Conservation (phyloP, 1,140 invertebrate genomes). For the Bombus confusus region DNA sequence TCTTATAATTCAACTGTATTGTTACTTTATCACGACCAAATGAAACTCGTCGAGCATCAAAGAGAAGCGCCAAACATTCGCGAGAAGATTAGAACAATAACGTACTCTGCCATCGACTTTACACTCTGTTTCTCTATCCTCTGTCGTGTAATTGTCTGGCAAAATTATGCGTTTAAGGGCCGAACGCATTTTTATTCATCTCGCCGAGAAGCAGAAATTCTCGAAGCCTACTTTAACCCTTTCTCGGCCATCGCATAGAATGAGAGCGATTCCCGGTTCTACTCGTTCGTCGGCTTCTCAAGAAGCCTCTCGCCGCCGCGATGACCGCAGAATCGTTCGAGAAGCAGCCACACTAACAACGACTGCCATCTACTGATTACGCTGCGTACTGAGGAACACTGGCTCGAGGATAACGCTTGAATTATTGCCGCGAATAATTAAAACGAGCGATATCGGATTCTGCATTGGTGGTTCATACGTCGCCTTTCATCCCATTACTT, state of each 20-base stretch:
- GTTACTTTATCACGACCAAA: neutral
- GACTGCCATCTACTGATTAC: slow-evolving; percentile 46
- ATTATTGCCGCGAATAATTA: slow-evolving; percentile 39
- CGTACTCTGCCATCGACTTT: too few relatives aligned
- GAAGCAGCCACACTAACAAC: neutral
- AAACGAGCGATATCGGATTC: slow-evolving; percentile 1
- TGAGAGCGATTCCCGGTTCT: too few relatives aligned
- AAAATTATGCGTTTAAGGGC: too few relatives aligned
- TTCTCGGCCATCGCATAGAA: too few relatives aligned
- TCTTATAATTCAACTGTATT: neutral
- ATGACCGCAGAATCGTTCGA: neutral
- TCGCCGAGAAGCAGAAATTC: too few relatives aligned
- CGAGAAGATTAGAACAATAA: too few relatives aligned
- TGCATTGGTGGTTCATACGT: neutral
- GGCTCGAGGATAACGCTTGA: slow-evolving; percentile 30
- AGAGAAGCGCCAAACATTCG: too few relatives aligned
- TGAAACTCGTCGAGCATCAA: neutral
- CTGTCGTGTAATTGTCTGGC: too few relatives aligned
- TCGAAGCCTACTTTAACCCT: too few relatives aligned
- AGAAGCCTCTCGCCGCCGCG: too few relatives aligned
- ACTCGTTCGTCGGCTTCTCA: neutral
- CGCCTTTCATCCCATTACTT: neutral
- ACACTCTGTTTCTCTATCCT: too few relatives aligned
- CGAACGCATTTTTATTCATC: too few relatives aligned
- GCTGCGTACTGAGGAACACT: slow-evolving; percentile 13